Conservation (phyloP, 1,140 invertebrate species). For the Piezodorus guildinii region DNA sequence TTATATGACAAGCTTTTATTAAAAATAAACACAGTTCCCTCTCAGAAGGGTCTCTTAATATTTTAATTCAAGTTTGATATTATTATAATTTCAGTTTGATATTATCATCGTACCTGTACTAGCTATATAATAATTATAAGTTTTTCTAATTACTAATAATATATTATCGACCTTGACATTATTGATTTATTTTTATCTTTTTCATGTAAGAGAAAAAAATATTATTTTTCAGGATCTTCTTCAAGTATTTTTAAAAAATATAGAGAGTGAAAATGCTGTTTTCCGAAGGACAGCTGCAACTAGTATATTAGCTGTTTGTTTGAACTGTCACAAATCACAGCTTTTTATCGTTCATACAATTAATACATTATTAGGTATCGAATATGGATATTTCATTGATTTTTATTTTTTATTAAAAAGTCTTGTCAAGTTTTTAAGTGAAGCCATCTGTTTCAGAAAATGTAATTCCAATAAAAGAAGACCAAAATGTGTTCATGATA, state of each 20-base stretch:
- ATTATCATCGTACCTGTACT: too few species aligned
- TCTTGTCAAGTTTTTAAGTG: not conserved
- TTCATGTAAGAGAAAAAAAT: too few species aligned
- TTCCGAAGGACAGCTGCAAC: conserved; percentile 50
- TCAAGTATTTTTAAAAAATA: conserved; percentile 51
- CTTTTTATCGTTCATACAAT: conserved; percentile 49
- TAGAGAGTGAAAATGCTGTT: conserved; percentile 45
- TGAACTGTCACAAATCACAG: conserved; percentile 48
- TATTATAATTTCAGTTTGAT: too few species aligned
- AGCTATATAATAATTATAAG: too few species aligned
- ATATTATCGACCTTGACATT: too few species aligned
- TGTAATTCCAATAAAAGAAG: conserved; percentile 41
- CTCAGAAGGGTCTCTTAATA: too few species aligned
- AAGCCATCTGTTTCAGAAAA: conserved; percentile 35
- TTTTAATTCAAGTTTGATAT: too few species aligned
- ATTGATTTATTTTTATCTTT: too few species aligned
- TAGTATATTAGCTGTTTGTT: conserved; percentile 50
- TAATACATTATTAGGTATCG: conserved; percentile 37
- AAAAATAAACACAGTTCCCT: too few species aligned
- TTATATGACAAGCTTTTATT: too few species aligned
- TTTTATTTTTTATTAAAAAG: not conserved
- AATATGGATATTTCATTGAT: conserved; percentile 11
- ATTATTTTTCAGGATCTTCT: conserved; percentile 42
- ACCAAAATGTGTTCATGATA: conserved; percentile 38
- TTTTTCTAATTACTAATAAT: too few species aligned